A percentile compares a stretch with the other conserved stretches of the same genome.
phyloP scores from a whole-genome alignment of 1,140 invertebrate species.

The Odontomachus brunneus region DNA sequence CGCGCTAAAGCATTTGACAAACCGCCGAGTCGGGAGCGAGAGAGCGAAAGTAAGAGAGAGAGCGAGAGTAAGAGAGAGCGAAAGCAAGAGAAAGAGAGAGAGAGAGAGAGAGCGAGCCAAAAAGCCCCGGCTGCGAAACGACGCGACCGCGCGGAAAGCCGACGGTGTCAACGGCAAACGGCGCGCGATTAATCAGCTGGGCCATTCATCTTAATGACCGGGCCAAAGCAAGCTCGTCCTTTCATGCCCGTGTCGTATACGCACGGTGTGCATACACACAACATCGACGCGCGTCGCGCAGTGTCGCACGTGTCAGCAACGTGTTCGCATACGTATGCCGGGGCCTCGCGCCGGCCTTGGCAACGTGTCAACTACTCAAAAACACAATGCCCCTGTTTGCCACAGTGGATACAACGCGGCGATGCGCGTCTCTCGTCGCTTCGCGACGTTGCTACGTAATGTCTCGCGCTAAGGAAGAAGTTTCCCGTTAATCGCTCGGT shows the following conservation, averaged over 20 bases:
- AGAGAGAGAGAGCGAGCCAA: slow-evolving; percentile 36
- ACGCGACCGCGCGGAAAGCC: slow-evolving; percentile 41
- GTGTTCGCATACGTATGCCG: slow-evolving; percentile 41
- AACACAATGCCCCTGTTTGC: slow-evolving; percentile 49
- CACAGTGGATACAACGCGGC: background rate
- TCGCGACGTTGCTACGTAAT: slow-evolving; percentile 13
- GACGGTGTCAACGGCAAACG: slow-evolving; percentile 72
- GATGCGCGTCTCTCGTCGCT: background rate
- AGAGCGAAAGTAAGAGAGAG: slow-evolving; percentile 25
- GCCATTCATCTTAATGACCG: slow-evolving; percentile 79
- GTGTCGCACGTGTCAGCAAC: slow-evolving; percentile 28
- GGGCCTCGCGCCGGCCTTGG: slow-evolving; percentile 24
- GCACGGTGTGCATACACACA: slow-evolving; percentile 18
- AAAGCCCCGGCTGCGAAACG: slow-evolving; percentile 13
- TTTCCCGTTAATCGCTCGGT: slow-evolving; percentile 49
- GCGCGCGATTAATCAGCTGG: slow-evolving; percentile 75
- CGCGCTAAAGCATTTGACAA: slow-evolving; percentile 56
- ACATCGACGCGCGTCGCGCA: background rate
- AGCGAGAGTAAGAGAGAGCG: background rate
- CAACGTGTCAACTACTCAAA: slow-evolving; percentile 66
- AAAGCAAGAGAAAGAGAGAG: background rate
- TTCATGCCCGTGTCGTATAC: slow-evolving; percentile 57
- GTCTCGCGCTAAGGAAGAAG: slow-evolving; percentile 47
- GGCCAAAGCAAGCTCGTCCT: slow-evolving; percentile 66
- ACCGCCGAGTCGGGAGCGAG: slow-evolving; percentile 25